phyloP scores from a whole-genome alignment of 2,113 vertebrate species.

The Spea bombifrons region DNA sequence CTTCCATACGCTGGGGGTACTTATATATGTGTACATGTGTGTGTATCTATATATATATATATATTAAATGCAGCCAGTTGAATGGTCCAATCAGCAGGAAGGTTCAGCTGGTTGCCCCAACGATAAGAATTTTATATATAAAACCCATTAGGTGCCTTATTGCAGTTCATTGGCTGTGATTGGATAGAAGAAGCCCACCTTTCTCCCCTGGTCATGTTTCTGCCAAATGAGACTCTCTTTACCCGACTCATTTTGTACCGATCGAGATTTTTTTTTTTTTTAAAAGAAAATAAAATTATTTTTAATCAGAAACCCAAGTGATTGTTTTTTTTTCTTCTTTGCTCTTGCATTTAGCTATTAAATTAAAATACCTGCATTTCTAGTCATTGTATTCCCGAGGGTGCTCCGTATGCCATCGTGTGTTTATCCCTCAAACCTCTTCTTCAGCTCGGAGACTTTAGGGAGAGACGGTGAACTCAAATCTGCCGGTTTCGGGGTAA shows the following conservation, averaged over 20 bases:
- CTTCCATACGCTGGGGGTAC: no score
- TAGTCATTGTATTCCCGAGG: no score
- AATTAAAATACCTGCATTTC: no score
- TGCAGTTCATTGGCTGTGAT: neutral
- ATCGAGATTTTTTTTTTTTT: slow-evolving; percentile 19
- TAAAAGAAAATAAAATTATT: slow-evolving; percentile 27
- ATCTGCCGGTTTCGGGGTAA: neutral
- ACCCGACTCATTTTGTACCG: slow-evolving; percentile 20
- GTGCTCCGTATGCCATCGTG: no score
- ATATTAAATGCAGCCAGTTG: no score
- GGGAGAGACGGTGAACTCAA: neutral
- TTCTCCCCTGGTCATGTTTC: neutral
- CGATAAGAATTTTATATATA: no score
- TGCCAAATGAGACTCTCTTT: slow-evolving; percentile 11
- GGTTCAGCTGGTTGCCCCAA: no score
- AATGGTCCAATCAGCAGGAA: no score
- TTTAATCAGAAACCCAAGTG: neutral
- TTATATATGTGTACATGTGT: no score
- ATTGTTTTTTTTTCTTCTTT: neutral
- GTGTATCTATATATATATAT: no score
- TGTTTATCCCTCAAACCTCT: slow-evolving; percentile 21
- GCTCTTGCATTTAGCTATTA: neutral
- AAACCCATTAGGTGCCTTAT: neutral
- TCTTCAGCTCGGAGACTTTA: slow-evolving; percentile 39
- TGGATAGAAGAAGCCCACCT: neutral